phyloP scores from a whole-genome alignment of 2,113 vertebrate genomes.

The Albula glossodonta region DNA sequence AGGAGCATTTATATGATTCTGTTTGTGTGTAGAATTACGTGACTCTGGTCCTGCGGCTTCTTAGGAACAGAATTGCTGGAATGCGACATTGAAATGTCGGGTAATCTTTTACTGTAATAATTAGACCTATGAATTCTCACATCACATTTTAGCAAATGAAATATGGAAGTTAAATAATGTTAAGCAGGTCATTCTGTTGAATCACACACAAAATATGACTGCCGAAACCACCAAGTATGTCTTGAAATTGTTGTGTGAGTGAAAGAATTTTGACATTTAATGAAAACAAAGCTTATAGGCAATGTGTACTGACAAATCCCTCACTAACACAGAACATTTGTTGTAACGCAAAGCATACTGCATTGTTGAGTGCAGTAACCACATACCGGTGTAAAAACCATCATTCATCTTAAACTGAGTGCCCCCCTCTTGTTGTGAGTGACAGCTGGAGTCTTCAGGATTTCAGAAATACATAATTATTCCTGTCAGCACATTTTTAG shows the following conservation, averaged over 20 bases:
- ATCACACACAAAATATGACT: not conserved
- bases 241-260: not conserved
- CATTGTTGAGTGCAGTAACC: not conserved
- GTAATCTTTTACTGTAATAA: not conserved
- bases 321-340: not conserved
- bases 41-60: no score
- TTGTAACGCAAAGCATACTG: not conserved
- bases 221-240: not conserved
- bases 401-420: not conserved
- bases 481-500: no score
- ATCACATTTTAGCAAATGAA: not conserved
- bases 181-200: not conserved
- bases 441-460: not conserved
- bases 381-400: not conserved
- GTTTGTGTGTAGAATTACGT: not conserved
- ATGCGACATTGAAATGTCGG: not conserved
- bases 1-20: not conserved
- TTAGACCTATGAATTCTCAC: not conserved
- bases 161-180: not conserved
- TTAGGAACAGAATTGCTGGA: not conserved
- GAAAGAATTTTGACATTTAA: not conserved
- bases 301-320: not conserved
- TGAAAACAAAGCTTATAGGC: not conserved
- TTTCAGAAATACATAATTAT: not conserved
- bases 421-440: not conserved